phyloP scores from a whole-genome alignment of 2,113 vertebrate genomes.

The Myiozetetes cayanensis region DNA sequence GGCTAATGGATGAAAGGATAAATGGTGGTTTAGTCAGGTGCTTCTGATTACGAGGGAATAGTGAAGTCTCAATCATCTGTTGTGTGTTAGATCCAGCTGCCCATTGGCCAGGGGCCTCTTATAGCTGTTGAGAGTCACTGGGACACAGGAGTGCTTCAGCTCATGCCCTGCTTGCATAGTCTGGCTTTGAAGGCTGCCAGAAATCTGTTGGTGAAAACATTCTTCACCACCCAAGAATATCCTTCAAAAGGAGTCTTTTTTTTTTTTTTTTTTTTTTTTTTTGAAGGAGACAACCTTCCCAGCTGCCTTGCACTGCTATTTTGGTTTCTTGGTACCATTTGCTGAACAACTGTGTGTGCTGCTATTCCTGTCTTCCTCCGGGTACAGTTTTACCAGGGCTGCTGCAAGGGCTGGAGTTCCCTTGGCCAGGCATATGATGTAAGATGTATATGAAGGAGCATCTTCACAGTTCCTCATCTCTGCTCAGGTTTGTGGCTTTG shows the following conservation, averaged over 20 bases:
- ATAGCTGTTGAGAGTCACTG: background rate
- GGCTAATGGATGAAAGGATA: background rate
- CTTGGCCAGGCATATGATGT: background rate
- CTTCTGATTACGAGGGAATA: background rate
- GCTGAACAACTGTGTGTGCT: background rate
- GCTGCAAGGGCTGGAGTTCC: background rate
- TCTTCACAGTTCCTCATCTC: background rate
- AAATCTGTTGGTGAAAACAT: background rate
- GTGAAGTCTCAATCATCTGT: background rate
- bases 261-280: background rate
- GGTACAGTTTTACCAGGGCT: background rate
- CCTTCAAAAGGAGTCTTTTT: background rate
- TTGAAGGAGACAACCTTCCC: background rate
- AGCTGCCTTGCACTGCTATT: background rate
- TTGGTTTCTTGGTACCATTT: background rate
- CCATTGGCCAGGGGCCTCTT: background rate
- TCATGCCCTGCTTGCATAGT: background rate
- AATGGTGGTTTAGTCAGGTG: background rate
- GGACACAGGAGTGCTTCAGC: background rate
- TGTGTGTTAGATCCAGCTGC: background rate
- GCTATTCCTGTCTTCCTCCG: background rate
- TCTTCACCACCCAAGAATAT: slow-evolving; percentile 2
- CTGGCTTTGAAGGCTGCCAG: background rate
- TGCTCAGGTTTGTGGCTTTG: background rate
- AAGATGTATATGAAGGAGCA: background rate